Percentiles rank a stretch among this genome's conserved stretches.
These are phyloP conservation scores for Phorcus lineatus DNA, from an alignment of 2,888 invertebrate species.

Conservation along the genomic window DNA sequence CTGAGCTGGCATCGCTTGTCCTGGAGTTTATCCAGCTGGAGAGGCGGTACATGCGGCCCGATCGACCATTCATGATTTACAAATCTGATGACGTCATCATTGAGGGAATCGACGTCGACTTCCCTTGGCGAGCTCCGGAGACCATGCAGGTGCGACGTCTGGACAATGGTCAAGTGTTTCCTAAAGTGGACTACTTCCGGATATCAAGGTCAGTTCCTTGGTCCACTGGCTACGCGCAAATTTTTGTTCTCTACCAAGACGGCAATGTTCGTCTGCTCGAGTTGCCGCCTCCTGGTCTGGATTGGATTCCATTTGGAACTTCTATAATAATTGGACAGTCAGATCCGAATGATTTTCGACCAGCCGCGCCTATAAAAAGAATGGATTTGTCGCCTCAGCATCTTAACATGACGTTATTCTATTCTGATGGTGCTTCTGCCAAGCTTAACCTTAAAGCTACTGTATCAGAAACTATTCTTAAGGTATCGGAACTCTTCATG, in stretches of 20 bases:
- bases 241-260: conserved; percentile 60
- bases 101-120: conserved; percentile 54
- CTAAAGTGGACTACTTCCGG: conserved; percentile 39
- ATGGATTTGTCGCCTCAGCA: conserved; percentile 44
- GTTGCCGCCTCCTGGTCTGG: conserved; percentile 55
- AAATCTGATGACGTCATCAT: conserved; percentile 50
- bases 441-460: conserved; percentile 43
- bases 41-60: conserved; percentile 51
- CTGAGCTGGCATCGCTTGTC: conserved; percentile 35
- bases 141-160: conserved; percentile 48
- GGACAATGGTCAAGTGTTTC: conserved; percentile 32
- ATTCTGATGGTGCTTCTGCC: conserved; percentile 52
- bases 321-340: conserved; percentile 61
- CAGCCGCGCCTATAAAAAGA: conserved; percentile 50
- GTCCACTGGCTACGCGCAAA: conserved; percentile 54
- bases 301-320: conserved; percentile 64
- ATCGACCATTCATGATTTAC: conserved; percentile 44
- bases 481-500: conserved; percentile 45
- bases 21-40: conserved; percentile 46
- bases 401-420: conserved; percentile 45
- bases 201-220: conserved; percentile 55
- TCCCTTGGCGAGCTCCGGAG: conserved; percentile 60
- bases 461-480: conserved; percentile 45
- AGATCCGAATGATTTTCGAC: conserved; percentile 50
- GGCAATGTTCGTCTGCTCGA: conserved; percentile 58